phyloP scores from a whole-genome alignment of 30 jellyfish, hydroid and myxozoan genomes.

The Clytia hemisphaerica region DNA sequence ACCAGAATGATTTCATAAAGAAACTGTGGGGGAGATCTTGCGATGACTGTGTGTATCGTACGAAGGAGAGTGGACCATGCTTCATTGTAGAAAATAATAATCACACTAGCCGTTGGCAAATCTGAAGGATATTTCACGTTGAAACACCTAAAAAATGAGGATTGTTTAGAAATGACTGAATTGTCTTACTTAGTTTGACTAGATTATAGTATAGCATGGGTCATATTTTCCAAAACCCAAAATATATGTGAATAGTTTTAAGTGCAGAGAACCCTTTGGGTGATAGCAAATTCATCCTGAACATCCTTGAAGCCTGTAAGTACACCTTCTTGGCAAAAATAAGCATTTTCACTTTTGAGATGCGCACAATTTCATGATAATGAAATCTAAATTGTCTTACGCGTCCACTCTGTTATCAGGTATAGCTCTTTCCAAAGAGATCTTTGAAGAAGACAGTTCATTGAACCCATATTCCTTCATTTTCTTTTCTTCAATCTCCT shows the following conservation, averaged over 20 bases:
- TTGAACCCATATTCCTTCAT: conserved; percentile 82
- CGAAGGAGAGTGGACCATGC: conserved; percentile 95
- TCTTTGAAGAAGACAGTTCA: conserved; percentile 91
- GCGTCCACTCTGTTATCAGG: conserved; percentile 85
- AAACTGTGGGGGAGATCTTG: conserved; percentile 88
- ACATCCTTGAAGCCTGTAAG: too few relatives aligned
- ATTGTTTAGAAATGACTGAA: neutral
- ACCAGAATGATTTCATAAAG: conserved; percentile 76
- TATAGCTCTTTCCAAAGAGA: conserved; percentile 73
- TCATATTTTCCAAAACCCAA: too few relatives aligned
- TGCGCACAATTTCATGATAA: too few relatives aligned
- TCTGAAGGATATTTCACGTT: conserved; percentile 48
- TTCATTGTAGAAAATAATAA: conserved; percentile 89
- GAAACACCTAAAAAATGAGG: conserved; percentile 46
- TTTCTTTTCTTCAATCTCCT: conserved; percentile 60
- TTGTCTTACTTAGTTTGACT: too few relatives aligned
- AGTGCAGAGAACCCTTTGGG: too few relatives aligned
- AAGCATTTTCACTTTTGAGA: too few relatives aligned
- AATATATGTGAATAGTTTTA: too few relatives aligned
- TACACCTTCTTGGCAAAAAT: too few relatives aligned
- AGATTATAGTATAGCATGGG: too few relatives aligned
- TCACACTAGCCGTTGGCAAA: conserved; percentile 92
- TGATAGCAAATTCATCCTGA: too few relatives aligned
- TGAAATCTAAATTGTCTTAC: too few relatives aligned
- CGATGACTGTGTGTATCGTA: conserved; percentile 88